Evolutionary conservation across 2,888 invertebrate species (phyloP).

Genomic region (Zaprionus obscuricornis): DNA sequence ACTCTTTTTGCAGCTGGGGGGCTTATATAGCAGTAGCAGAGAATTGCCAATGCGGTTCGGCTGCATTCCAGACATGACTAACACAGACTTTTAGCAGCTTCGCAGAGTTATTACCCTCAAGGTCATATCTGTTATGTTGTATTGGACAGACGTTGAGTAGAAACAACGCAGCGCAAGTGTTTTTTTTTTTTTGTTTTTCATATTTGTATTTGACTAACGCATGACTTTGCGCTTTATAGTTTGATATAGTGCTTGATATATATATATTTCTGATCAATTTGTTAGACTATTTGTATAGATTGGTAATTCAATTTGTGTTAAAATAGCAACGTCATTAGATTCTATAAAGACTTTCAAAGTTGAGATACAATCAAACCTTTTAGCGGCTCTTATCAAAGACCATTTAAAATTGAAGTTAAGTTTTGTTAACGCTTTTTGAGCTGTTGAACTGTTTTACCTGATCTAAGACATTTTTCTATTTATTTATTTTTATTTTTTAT

Average conservation of each 20-base stretch:
- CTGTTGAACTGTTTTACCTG: no score
- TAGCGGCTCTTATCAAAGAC: no score
- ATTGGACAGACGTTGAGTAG: no score
- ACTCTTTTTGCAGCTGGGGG: constrained; percentile 48
- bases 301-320: no score
- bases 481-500: no score
- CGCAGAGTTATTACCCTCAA: constrained; percentile 75
- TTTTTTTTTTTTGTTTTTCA: constrained; percentile 20
- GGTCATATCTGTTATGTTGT: constrained; percentile 56
- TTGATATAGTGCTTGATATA: no score
- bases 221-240: constrained; percentile 44
- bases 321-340: no score
- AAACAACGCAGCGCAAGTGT: constrained; percentile 26
- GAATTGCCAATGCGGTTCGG: constrained; percentile 65
- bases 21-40: constrained; percentile 2
- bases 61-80: constrained; percentile 75
- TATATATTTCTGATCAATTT: constrained; percentile 18
- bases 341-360: constrained; percentile 4
- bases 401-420: no score
- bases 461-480: no score
- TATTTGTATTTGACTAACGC: constrained; percentile 17
- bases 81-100: constrained; percentile 36
- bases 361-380: constrained; percentile 16
- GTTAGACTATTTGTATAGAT: constrained; percentile 15
- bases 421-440: no score